Evolutionary conservation across 2,113 vertebrate species (phyloP).

Genomic region (Triplophysa dalaica): DNA sequence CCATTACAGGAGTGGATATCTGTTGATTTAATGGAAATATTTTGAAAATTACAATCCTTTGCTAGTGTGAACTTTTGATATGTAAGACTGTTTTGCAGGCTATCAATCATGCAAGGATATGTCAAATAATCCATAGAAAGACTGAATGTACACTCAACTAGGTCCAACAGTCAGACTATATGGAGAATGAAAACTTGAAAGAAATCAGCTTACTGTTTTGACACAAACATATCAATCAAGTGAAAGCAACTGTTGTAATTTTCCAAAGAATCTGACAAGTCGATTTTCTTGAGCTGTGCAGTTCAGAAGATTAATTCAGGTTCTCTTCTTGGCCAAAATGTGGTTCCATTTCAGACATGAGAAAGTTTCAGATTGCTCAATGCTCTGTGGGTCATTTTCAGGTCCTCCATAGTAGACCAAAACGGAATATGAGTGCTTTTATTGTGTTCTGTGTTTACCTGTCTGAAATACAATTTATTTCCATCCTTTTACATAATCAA

Average conservation of each 20-base stretch:
- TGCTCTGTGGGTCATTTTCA: background rate
- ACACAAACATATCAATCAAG: background rate
- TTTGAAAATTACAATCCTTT: background rate
- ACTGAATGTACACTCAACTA: background rate
- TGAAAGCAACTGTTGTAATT: too few species aligned
- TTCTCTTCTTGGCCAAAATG: background rate
- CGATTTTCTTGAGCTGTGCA: background rate
- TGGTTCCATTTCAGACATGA: background rate
- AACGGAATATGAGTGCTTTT: background rate
- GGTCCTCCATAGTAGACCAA: background rate
- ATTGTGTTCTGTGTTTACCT: background rate
- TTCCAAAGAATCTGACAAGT: background rate
- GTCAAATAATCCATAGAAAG: background rate
- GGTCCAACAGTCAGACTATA: background rate
- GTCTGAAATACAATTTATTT: background rate
- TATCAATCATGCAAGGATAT: background rate
- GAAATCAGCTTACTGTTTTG: background rate
- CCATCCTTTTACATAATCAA: background rate
- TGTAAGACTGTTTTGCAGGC: background rate
- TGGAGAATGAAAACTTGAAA: background rate
- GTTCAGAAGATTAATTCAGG: background rate
- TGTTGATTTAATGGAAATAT: background rate
- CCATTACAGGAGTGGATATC: background rate
- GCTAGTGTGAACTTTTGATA: background rate
- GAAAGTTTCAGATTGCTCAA: background rate